These are phyloP conservation scores for Cotesia vestalis DNA, from an alignment of 1,140 invertebrate species.

Conservation along the genomic window DNA sequence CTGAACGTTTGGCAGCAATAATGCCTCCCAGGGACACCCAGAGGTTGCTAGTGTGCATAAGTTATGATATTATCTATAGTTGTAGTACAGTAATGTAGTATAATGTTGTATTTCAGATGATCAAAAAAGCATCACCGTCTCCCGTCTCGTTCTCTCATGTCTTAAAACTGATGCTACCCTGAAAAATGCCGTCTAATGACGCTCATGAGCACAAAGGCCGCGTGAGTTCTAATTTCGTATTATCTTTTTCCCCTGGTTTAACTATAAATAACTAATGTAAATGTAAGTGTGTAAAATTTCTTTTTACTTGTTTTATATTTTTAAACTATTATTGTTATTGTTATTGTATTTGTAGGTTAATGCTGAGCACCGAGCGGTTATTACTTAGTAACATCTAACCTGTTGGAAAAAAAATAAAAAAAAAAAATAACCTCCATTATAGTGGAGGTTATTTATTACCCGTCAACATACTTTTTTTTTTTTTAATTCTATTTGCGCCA, in stretches of 20 bases:
- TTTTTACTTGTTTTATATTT: background rate
- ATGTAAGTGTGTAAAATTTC: background rate
- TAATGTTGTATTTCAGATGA: background rate
- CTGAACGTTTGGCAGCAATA: slow-evolving; percentile 37
- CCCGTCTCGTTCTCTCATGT: slow-evolving; percentile 2
- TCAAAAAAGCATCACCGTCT: background rate
- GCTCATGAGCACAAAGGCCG: slow-evolving; percentile 40
- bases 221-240: slow-evolving; percentile 40
- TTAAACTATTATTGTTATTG: background rate
- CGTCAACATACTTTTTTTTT: slow-evolving; percentile 6
- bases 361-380: too few relatives aligned
- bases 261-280: slow-evolving; percentile 34
- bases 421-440: too few relatives aligned
- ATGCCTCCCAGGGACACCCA: slow-evolving; percentile 35
- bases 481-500: background rate
- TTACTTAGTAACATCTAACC: too few relatives aligned
- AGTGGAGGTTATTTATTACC: too few relatives aligned
- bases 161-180: slow-evolving; percentile 20
- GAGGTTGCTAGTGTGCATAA: background rate
- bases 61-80: background rate
- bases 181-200: slow-evolving; percentile 32
- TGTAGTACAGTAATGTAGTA: too few relatives aligned
- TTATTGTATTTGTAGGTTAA: too few relatives aligned
- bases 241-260: slow-evolving; percentile 31
- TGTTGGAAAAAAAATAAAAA: too few relatives aligned